Conservation (phyloP, 2,797 vertebrate species). For the Diplodus sargus region DNA sequence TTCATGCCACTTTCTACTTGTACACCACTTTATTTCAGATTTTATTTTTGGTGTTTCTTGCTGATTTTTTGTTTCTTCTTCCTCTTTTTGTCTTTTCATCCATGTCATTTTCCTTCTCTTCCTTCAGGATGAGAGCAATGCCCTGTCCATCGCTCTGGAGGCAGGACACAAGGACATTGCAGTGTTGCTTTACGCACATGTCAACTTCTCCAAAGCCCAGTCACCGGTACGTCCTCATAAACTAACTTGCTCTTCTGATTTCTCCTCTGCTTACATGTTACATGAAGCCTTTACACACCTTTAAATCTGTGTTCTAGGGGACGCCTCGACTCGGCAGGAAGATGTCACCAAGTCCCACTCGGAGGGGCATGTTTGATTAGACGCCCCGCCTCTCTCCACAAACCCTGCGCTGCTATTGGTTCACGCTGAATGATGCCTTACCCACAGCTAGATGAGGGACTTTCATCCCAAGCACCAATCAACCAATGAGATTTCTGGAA, state of each 20-base stretch:
- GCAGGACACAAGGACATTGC: conserved; percentile 99
- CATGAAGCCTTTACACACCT: neutral
- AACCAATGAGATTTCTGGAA: conserved; percentile 64
- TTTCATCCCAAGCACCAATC: conserved; percentile 36
- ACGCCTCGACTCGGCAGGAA: conserved; percentile 95
- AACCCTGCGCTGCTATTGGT: conserved; percentile 88
- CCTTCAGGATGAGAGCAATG: conserved; percentile 93
- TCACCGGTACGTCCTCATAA: conserved; percentile 89
- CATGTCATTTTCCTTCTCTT: neutral
- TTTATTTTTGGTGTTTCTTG: neutral
- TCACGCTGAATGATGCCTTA: conserved; percentile 77
- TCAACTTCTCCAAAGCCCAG: conserved; percentile 96
- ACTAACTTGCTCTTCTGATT: neutral
- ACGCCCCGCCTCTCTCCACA: conserved; percentile 56
- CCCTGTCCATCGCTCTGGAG: conserved; percentile 97
- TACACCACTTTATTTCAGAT: no score
- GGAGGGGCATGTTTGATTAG: conserved; percentile 91
- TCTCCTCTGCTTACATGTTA: neutral
- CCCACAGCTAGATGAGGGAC: conserved; percentile 58
- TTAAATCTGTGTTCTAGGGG: conserved; percentile 82
- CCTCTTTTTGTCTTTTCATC: neutral
- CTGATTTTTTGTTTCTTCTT: neutral
- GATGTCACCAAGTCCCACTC: conserved; percentile 92
- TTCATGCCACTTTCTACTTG: no score
- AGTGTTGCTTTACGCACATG: conserved; percentile 94